Base-by-base conservation (phyloP, 2,797 vertebrate species). In the Acanthiza pusilla region DNA sequence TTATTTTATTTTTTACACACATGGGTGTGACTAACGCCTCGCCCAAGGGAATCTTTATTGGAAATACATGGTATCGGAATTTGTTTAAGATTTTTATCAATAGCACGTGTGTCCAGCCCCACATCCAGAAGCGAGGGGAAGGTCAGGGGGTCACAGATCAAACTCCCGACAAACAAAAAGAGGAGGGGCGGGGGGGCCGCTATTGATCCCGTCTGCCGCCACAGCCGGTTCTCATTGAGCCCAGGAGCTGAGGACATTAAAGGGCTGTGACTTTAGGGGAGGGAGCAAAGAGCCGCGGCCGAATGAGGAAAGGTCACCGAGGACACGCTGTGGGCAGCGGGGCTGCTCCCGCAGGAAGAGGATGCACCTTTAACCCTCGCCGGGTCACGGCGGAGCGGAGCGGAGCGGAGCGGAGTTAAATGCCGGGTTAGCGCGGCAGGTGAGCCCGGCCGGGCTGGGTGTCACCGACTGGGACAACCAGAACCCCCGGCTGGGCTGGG, bases 101-200 rank as follows among this genome's bases (percentile, higher is more conserved):
- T 98, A 99, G 99, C 99, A 99, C 98, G 98, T 99, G 99, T 99
- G 98, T 97, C 96, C 79, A 19, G 61, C 92, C 95, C 94, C 85
- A 71, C 85, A 95, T 96, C 96, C 84, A 93, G 96, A 97, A 98
- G 97, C 96, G 94, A 96, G 96, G 95, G 97, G 97, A 93, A 97
- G 98, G 98, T 98, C 98, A 97, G 96, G 48, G 97, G 98, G 98
- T 98, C 97, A 96, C 93, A 51, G 96, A 96, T 94, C 92, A 70
- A 85, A 94, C 96, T 77, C 90, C 79, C 78, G 75, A 91, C 81
- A 88, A 81, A 78, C 77, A 91, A 86, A 91, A 94, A 91, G 78
- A 54, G 70, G 61, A 62, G 78, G 84, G 83, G 68, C 42, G 67
- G 74, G 91, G 78, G 93, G 95, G 93, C 93, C 88, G 96, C 91